phyloP scores from a whole-genome alignment of 2,888 invertebrate genomes.

The Hoplodrina blanda region DNA sequence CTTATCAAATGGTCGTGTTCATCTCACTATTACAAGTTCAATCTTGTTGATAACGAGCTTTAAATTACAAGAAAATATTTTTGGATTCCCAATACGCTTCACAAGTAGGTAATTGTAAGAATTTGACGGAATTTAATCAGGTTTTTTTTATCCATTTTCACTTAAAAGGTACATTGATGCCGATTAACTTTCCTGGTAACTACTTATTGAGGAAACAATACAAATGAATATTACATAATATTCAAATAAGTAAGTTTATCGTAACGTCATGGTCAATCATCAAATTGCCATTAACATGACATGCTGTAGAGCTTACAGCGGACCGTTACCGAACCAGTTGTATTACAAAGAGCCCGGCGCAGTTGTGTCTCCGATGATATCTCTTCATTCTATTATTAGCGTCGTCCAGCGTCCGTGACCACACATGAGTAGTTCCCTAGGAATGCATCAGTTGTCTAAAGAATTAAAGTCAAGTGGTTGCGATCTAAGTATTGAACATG shows the following conservation, averaged over 20 bases:
- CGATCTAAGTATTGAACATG: not conserved
- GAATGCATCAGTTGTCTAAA: not conserved
- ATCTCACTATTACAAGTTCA: not conserved
- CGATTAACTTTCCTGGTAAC: too few relatives aligned
- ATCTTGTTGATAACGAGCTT: not conserved
- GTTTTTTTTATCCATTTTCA: too few relatives aligned
- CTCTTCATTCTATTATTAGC: too few relatives aligned
- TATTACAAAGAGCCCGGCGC: not conserved
- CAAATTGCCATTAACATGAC: not conserved
- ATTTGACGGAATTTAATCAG: too few relatives aligned
- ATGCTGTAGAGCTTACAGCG: not conserved
- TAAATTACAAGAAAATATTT: not conserved
- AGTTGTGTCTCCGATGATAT: conserved; percentile 2
- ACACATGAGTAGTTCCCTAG: not conserved
- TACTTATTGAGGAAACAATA: too few relatives aligned
- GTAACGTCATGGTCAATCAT: not conserved
- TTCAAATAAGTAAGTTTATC: not conserved
- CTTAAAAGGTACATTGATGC: too few relatives aligned
- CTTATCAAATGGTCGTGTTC: conserved; percentile 12
- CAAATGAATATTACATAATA: not conserved
- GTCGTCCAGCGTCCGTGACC: conserved; percentile 35
- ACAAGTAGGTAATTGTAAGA: too few relatives aligned
- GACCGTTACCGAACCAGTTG: conserved; percentile 16
- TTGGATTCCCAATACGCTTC: too few relatives aligned
- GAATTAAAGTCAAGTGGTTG: not conserved